Base-by-base conservation (phyloP, 2,797 vertebrate species). In the Tapirus indicus region DNA sequence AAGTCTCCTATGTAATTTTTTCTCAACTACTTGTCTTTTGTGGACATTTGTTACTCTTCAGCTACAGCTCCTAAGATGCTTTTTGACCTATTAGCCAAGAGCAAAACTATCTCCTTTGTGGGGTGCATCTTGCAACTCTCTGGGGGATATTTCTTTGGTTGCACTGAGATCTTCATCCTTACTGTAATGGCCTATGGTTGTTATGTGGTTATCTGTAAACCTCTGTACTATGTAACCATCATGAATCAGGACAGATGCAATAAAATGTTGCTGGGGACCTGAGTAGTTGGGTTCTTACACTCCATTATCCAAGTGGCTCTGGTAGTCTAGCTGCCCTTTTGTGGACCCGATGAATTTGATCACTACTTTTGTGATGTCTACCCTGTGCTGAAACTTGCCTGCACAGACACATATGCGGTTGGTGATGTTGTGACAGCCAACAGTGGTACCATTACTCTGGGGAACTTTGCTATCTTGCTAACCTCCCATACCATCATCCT, bases 131-230 rank as follows among this genome's bases (percentile, higher is more conserved):
- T 86, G 11, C 98, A 98, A 58, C 38, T 97, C 9, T 98, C 97
- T 54, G 88, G 13, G 2, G 47, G 93, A 0, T 97, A 98, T 71
- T 98, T 98, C 74, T 98, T 98, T 56, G 98, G 97, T 10, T 98
- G 98, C 83, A 97, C 97, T 0, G 98, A 99, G 96, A 97, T 98
- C 79, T 98, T 99, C 77, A 89, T 98, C 35, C 98, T 98, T 56
- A 97, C 94, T 0, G 92, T 91, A 35, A 98, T 98, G 98, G 98
- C 98, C 13, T 98, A 97, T 0, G 97, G 98, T 6, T 29, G 64
- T 16, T 98, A 95, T 0, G 2, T 69, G 5, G 98, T 98, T 2
- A 92, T 98, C 85, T 98, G 98, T 94, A 92, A 60, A 60, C 95
- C 98, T 0, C 97, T 98, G 6, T 97, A n/a, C 60, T 98, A 98